Evolutionary conservation across 2,113 vertebrate species (phyloP).

Genomic region (Excalfactoria chinensis): DNA sequence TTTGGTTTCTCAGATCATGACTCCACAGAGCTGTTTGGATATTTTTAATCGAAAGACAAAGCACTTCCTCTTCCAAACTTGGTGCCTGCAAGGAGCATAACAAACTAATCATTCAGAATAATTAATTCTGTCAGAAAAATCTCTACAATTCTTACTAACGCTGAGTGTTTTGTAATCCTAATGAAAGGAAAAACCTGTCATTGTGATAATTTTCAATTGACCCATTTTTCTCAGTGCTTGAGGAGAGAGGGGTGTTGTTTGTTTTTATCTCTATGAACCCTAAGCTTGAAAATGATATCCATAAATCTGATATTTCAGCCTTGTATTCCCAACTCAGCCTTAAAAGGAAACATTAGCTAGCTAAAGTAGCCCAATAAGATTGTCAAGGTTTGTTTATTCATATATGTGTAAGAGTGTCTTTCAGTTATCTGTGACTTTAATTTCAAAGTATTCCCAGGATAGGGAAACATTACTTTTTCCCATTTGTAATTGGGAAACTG

Average conservation of each 20-base stretch:
- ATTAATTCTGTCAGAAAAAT: constrained; percentile 76
- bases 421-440: constrained; percentile 8
- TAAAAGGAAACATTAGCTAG: constrained; percentile 52
- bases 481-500: not conserved
- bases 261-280: constrained; percentile 29
- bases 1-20: constrained; percentile 74
- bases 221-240: constrained; percentile 47
- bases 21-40: constrained; percentile 70
- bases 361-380: not conserved
- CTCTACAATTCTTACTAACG: constrained; percentile 54
- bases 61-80: constrained; percentile 73
- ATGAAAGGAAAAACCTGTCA: constrained; percentile 67
- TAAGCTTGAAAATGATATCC: constrained; percentile 18
- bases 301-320: constrained; percentile 28
- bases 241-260: not conserved
- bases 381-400: not conserved
- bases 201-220: constrained; percentile 63
- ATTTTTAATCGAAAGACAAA: constrained; percentile 76
- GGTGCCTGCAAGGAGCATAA: constrained; percentile 59
- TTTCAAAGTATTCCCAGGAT: constrained; percentile 28
- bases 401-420: not conserved
- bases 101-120: constrained; percentile 73
- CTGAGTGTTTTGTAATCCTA: constrained; percentile 59
- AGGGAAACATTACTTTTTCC: not conserved
- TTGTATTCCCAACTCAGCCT: constrained; percentile 15